Percentiles rank a stretch among this genome's conserved stretches.
phyloP scores from a whole-genome alignment of 1,140 invertebrate genomes.

The Harlomillsia oculata region DNA sequence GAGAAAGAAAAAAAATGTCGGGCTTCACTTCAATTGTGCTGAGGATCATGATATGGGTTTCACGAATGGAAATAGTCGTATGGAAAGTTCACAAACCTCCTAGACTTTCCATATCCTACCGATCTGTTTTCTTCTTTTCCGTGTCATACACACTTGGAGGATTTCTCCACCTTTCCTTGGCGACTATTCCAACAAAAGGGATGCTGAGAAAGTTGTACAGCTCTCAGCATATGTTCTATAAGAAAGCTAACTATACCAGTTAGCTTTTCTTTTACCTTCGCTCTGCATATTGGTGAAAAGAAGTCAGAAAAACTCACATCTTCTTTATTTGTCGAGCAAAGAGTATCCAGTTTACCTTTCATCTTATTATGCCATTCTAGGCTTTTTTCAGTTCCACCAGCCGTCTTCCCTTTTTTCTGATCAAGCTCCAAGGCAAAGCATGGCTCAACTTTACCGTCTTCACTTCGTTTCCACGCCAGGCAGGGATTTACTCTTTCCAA shows the following conservation, averaged over 20 bases:
- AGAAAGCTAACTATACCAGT: too few relatives aligned
- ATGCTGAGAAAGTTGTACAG: too few relatives aligned
- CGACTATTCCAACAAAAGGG: too few relatives aligned
- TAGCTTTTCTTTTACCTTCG: too few relatives aligned
- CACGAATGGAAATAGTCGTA: not conserved
- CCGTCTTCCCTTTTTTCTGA: not conserved
- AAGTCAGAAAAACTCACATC: too few relatives aligned
- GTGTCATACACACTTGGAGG: slow-evolving; percentile 1
- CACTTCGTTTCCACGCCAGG: too few relatives aligned
- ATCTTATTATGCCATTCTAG: slow-evolving; percentile 2
- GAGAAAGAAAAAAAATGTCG: slow-evolving; percentile 8
- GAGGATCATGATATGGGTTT: slow-evolving; percentile 15
- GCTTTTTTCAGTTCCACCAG: not conserved
- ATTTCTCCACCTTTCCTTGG: slow-evolving; percentile 4
- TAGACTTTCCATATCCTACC: not conserved
- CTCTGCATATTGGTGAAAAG: too few relatives aligned
- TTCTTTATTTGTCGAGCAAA: slow-evolving; percentile 13
- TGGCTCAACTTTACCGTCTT: too few relatives aligned
- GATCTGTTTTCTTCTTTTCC: not conserved
- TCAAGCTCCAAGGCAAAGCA: too few relatives aligned
- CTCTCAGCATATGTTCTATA: too few relatives aligned
- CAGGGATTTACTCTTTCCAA: too few relatives aligned
- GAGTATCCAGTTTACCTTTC: slow-evolving; percentile 6
- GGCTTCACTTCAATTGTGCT: slow-evolving; percentile 13
- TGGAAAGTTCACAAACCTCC: not conserved